Evolutionary conservation across 1,140 invertebrate species (phyloP), one percentile per base, ranked within the genome.

Genomic region (Dysdera silvatica): DNA sequence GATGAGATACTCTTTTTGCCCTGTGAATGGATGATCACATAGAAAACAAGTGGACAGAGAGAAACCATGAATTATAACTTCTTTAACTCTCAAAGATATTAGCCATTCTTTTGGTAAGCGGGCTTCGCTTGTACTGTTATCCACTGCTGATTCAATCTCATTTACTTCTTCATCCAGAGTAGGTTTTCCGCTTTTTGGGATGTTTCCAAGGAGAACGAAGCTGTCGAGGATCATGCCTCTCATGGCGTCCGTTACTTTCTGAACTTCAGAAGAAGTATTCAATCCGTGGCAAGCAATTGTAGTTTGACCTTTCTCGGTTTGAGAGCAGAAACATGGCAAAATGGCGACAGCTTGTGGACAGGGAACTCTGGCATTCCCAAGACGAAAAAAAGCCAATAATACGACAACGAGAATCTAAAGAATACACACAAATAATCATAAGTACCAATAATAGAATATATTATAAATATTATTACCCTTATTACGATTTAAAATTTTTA

Each of bases 51-150:
- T 48, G 14, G 35, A 31, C 16, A 60, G n/a, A 6, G 40, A 29
- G 1, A 20, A 23, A 14, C 52, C 52, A 32, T 60, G 57, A 12
- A 60, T 51, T 51, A 51, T 35, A 10, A 60, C 18, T 16, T 51
- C 24, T 31, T 37, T 24, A 0, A 60, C 57, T 37, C 57, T 45
- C 14, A 60, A 14, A 29, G 49, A 45, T 7, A 33, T 23, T 7
- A 60, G 43, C 57, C 57, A 60, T 18, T 41, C 40, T 20, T 49
- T 60, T n/a, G 57, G 57, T 8, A 60, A 51, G 5, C 49, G 29
- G 8, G 24, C 47, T 5, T 40, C 10, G 4, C 26, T 3, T 12
- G 57, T 16, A 7, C 28, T 40, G 14, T 60, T 51, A 8, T 7
- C 31, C 29, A 31, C 40, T 14, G 31, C 33, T 26, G 37, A 23